Percentiles rank a stretch among this genome's conserved stretches.
phyloP scores from a whole-genome alignment of 2,888 invertebrate species.

The Eristalis pertinax region DNA sequence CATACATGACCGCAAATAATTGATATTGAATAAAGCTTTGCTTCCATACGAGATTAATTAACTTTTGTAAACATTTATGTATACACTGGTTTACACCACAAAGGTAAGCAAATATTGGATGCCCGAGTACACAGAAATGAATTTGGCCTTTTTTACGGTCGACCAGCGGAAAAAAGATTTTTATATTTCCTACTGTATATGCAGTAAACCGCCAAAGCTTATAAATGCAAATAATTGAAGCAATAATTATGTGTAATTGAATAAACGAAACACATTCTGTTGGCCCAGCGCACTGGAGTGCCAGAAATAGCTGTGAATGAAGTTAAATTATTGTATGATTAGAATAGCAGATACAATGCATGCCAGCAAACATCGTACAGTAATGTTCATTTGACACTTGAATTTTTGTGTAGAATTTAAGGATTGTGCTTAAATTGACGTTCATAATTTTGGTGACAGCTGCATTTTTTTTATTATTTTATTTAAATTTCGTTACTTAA shows the following conservation, averaged over 20 bases:
- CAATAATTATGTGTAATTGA: conserved; percentile 29
- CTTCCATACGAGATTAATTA: conserved; percentile 58
- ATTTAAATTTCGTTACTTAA: no score
- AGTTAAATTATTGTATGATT: not conserved
- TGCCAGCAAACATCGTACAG: not conserved
- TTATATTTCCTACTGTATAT: not conserved
- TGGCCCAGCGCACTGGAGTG: not conserved
- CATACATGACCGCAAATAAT: conserved; percentile 28
- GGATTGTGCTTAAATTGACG: no score
- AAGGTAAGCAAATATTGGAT: conserved; percentile 48
- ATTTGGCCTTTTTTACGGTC: conserved; percentile 36
- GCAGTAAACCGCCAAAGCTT: conserved; percentile 24
- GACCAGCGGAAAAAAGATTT: conserved; percentile 23
- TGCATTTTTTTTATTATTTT: no score
- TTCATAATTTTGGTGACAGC: no score
- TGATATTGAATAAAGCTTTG: conserved; percentile 47
- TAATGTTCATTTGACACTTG: not conserved
- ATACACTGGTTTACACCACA: conserved; percentile 40
- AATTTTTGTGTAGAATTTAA: no score
- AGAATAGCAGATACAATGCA: not conserved
- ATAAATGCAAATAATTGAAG: conserved; percentile 36
- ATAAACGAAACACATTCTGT: conserved; percentile 1
- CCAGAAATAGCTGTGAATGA: not conserved
- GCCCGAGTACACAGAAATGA: conserved; percentile 7
- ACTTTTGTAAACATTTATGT: conserved; percentile 53